phyloP scores from a whole-genome alignment of 2,888 invertebrate genomes.

The Scaptomyza polygonia region DNA sequence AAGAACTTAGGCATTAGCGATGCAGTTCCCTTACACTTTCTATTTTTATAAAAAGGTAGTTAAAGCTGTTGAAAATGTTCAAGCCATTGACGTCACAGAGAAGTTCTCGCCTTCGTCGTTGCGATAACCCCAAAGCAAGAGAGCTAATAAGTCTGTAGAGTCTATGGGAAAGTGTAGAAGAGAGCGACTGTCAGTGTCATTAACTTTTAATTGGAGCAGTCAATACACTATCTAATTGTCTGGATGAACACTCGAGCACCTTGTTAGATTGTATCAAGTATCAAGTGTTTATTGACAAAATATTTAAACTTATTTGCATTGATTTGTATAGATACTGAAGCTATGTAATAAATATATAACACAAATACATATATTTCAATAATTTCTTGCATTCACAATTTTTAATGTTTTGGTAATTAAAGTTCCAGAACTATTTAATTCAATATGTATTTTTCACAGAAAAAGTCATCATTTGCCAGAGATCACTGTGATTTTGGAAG shows the following conservation, averaged over 20 bases:
- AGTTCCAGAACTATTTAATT: no score
- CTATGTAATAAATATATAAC: slow-evolving; percentile 14
- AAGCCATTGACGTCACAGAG: slow-evolving; percentile 62
- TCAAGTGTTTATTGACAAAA: slow-evolving; percentile 26
- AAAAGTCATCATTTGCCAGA: background rate
- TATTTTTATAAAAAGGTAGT: slow-evolving; percentile 1
- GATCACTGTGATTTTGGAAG: background rate
- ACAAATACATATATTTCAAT: no score
- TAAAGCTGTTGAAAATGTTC: slow-evolving; percentile 1
- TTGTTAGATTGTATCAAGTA: slow-evolving; percentile 27
- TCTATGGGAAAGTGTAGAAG: background rate
- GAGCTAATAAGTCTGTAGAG: slow-evolving; percentile 1
- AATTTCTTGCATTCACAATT: background rate
- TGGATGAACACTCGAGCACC: slow-evolving; percentile 1
- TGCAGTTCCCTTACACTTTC: background rate
- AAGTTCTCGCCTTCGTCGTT: slow-evolving; percentile 15
- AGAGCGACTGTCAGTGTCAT: slow-evolving; percentile 15
- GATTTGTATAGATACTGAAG: slow-evolving; percentile 35
- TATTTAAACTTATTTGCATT: slow-evolving; percentile 25
- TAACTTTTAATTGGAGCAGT: slow-evolving; percentile 29
- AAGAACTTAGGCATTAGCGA: background rate
- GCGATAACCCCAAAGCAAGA: slow-evolving; percentile 59
- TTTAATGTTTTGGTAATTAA: no score
- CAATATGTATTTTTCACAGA: background rate
- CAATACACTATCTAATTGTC: slow-evolving; percentile 12